Percentiles rank a stretch among this genome's conserved stretches.
phyloP scores from a whole-genome alignment of 2,113 vertebrate genomes.

The Odocoileus virginianus region DNA sequence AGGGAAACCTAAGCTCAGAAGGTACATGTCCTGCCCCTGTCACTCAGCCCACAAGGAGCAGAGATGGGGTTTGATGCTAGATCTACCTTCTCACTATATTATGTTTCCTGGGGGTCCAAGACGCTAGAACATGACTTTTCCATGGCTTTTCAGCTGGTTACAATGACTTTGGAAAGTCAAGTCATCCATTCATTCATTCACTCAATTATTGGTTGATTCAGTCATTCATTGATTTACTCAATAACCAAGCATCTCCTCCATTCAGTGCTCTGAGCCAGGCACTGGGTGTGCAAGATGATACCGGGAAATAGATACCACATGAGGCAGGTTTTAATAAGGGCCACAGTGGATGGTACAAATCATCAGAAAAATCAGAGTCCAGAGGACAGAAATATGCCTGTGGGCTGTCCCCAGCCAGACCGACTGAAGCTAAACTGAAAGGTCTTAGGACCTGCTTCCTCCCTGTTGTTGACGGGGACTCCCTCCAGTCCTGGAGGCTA shows the following conservation, averaged over 20 bases:
- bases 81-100: fast-evolving
- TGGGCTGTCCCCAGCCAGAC: fast-evolving
- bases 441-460: too few species aligned
- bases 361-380: background rate
- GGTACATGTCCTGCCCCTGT: fast-evolving
- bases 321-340: background rate
- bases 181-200: background rate
- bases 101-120: background rate
- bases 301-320: background rate
- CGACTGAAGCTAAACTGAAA: fast-evolving
- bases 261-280: background rate
- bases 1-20: background rate
- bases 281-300: fast-evolving
- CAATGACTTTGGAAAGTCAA: fast-evolving
- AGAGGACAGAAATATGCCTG: background rate
- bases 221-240: background rate
- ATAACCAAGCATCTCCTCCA: fast-evolving
- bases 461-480: fast-evolving
- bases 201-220: background rate
- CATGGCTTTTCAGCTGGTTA: background rate
- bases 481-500: fast-evolving
- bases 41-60: background rate
- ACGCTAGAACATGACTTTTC: background rate
- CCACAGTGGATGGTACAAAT: background rate
- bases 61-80: too few species aligned